Base-by-base conservation (phyloP, 2,113 vertebrate species). In the Cynopterus brachyotis region DNA sequence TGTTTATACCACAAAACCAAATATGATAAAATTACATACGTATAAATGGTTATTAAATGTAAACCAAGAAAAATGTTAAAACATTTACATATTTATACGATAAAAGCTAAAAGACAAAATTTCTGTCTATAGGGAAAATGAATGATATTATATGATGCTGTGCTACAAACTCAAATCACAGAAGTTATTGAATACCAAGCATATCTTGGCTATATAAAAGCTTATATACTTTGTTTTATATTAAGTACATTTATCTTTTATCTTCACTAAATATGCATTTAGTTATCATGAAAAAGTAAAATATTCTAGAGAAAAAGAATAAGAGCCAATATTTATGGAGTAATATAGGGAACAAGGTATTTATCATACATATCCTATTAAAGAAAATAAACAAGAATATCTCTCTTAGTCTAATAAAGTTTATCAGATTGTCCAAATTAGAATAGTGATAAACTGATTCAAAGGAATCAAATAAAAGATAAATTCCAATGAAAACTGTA, bases 291-390 rank as follows among this genome's bases (percentile, higher is more conserved):
- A 64, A 85, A 76, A 90, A 35, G 26, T 96, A 50, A 91, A 90
- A 86, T 86, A 85, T 90, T 86, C 32, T 55, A 45, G 24, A 59
- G 40, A 87, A 94, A 94, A 91, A 28, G 30, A 64, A 55, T 78
- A 55, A 93, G 57, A 60, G 35, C n/a, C 30, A 64, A 19, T 47
- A 53, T 50, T 67, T 62, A 70, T 79, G 5, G 53, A 81, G 17
- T 86, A 32, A 50, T 59, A 42, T 1, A 73, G 11, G 15, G 16
- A 84, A 86, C 5, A 37, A 70, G 10, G 4, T 90, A 66, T 47
- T 72, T 90, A 57, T 66, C 64, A 85, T 72, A 60, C 3, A 30
- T 45, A 40, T 7, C 37, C 37, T 55, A n/a, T 80, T 86, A 50
- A 66, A 89, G 53, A 62, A 35, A 75, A 88, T 67, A 67, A 95